phyloP scores from a whole-genome alignment of 1,140 invertebrate genomes.

The Hycleus cichorii region DNA sequence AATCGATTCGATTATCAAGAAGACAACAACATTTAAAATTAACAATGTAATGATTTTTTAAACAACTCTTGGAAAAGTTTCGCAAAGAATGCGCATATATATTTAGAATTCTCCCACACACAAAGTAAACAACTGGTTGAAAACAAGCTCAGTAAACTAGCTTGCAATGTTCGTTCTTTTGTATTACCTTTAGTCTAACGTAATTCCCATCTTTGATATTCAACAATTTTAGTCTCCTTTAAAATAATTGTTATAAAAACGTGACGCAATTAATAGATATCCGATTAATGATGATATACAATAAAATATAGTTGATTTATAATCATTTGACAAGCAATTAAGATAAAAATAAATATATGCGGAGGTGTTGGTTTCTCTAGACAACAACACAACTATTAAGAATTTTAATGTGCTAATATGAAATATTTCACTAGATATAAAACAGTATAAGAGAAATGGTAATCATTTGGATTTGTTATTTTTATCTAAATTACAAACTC shows the following conservation, averaged over 20 bases:
- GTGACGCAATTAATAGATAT: neutral
- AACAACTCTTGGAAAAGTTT: conserved; percentile 2
- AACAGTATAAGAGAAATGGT: neutral
- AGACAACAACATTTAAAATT: neutral
- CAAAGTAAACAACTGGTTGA: conserved; percentile 23
- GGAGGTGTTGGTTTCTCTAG: conserved; percentile 6
- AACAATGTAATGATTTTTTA: conserved; percentile 8
- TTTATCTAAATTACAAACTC: conserved; percentile 16
- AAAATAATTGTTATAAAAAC: too few species aligned
- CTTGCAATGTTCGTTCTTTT: neutral
- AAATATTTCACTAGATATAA: neutral
- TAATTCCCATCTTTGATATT: too few species aligned
- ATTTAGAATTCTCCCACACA: conserved; percentile 21
- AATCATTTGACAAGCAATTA: conserved; percentile 3
- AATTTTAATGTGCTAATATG: conserved; percentile 16
- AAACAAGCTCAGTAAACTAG: conserved; percentile 23
- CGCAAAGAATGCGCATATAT: conserved; percentile 15
- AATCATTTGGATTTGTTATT: conserved; percentile 9
- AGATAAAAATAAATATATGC: conserved; percentile 10
- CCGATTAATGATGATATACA: neutral
- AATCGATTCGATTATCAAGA: too few species aligned
- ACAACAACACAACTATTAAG: conserved; percentile 2
- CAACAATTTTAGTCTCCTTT: too few species aligned
- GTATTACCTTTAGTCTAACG: too few species aligned
- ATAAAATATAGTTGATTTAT: too few species aligned